Evolutionary conservation across 2,888 invertebrate genomes (phyloP), one percentile per base, ranked within the genome.

Genomic region (Eurytoma californica): DNA sequence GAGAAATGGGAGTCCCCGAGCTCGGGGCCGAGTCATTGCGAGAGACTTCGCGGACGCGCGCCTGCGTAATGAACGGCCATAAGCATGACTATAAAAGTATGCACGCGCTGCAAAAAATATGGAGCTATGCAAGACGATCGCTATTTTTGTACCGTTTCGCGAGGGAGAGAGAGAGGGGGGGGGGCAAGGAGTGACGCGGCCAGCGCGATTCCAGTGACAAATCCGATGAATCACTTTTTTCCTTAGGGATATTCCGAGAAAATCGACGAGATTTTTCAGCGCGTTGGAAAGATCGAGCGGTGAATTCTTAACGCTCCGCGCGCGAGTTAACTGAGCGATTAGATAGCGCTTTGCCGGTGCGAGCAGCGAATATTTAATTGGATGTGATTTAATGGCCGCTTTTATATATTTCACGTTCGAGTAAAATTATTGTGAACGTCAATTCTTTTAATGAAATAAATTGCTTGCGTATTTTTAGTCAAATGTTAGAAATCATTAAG

Each of bases 121-220:
- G 66, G 70, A 76, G 69, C 69, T 69, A 53, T 20, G 57, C n/a
- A 49, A 53, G 39, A 24, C 16, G 67, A 63, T 69, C 47, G 65
- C 78, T 78, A 73, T 78, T 78, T 57, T 68, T 63, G 61, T 51
- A 51, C 18, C 58, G 66, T 51, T 63, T 76, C 28, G 30, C 61
- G 9, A 7, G 61, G 13, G 70, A 58, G 30, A 66, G 1, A 9
- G 24, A 20, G 13, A 12, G 18, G 24, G 18, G 28, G 12, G 28
- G 51, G 51, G 58, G 9, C 67, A 60, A 58, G 57, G 13, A 28
- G 57, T 24, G 47, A 66, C 65, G 53, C 53, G 53, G n/a, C 39
- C 39, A 39, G 39, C 53, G 53, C 53, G 60, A 28, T 16, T 24
- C 28, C 28, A 39, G 39, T 51, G 60, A 75, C 61, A 60, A 75